Evolutionary conservation across 1,140 invertebrate genomes (phyloP).

Genomic region (Microvelia longipes): DNA sequence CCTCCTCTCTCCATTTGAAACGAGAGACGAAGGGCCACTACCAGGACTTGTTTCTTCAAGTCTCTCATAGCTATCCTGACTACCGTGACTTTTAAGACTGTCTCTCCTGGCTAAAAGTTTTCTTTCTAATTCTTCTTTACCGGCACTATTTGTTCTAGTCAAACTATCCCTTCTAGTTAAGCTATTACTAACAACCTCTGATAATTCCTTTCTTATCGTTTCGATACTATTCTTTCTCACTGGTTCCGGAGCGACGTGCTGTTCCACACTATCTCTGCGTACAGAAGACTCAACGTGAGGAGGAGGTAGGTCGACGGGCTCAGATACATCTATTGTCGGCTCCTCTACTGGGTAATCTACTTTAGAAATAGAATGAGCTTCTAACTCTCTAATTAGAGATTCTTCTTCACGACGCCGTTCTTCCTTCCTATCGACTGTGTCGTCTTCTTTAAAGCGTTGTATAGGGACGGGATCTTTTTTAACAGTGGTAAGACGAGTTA

Average conservation of each 20-base stretch:
- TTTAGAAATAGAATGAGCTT: background rate
- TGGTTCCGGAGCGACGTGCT: background rate
- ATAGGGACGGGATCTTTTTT: conserved; percentile 10
- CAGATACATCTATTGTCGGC: background rate
- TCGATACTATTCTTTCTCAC: conserved; percentile 1
- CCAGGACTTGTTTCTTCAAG: background rate
- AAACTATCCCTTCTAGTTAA: background rate
- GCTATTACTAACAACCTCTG: background rate
- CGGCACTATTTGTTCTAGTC: background rate
- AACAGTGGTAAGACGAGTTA: conserved; percentile 21
- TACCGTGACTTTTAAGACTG: background rate
- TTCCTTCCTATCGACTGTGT: background rate
- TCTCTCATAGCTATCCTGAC: background rate
- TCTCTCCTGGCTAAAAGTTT: background rate
- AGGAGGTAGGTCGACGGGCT: background rate
- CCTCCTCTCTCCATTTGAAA: background rate
- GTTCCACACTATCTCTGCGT: background rate
- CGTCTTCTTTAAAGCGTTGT: background rate
- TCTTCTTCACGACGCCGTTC: background rate
- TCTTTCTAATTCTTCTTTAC: background rate
- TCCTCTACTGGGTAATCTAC: background rate
- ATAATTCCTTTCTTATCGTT: background rate
- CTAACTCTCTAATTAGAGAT: background rate
- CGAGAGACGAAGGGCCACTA: background rate
- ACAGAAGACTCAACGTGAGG: too few species aligned